Percentiles rank a stretch among this genome's conserved stretches.
These are phyloP conservation scores for Bradysia coprophila DNA, from an alignment of 1,140 invertebrate genomes.

Conservation along the genomic window DNA sequence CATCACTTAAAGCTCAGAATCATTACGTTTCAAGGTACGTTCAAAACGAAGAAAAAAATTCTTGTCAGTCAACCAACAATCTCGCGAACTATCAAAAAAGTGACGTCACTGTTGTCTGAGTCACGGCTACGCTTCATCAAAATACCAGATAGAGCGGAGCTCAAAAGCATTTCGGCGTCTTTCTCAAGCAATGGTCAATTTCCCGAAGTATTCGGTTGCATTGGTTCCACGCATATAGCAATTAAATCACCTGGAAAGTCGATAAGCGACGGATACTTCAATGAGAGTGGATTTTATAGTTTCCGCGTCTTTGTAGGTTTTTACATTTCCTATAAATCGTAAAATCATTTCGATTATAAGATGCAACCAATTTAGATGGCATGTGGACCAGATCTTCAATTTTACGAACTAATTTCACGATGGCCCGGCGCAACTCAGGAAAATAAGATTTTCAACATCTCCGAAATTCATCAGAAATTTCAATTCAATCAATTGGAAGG, in stretches of 20 bases:
- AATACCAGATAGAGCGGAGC: background rate
- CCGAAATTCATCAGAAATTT: background rate
- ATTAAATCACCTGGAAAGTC: background rate
- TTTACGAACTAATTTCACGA: background rate
- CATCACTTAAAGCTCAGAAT: too few species aligned
- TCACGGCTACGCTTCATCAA: background rate
- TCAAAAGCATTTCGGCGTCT: background rate
- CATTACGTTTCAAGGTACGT: too few species aligned
- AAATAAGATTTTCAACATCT: background rate
- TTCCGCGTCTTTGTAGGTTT: background rate
- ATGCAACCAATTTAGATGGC: too few species aligned
- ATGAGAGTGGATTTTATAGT: background rate
- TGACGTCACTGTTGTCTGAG: background rate
- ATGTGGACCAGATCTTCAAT: background rate
- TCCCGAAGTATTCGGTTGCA: background rate
- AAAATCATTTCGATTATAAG: too few species aligned
- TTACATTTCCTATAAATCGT: background rate
- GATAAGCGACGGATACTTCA: background rate
- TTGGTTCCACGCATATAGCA: background rate
- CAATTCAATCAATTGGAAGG: background rate
- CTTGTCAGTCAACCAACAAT: background rate
- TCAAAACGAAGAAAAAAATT: background rate
- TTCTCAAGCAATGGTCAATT: background rate
- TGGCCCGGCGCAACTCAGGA: background rate
- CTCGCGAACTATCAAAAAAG: background rate